Evolutionary conservation across 1,140 invertebrate species (phyloP).

Genomic region (Drosophila nebulosa): DNA sequence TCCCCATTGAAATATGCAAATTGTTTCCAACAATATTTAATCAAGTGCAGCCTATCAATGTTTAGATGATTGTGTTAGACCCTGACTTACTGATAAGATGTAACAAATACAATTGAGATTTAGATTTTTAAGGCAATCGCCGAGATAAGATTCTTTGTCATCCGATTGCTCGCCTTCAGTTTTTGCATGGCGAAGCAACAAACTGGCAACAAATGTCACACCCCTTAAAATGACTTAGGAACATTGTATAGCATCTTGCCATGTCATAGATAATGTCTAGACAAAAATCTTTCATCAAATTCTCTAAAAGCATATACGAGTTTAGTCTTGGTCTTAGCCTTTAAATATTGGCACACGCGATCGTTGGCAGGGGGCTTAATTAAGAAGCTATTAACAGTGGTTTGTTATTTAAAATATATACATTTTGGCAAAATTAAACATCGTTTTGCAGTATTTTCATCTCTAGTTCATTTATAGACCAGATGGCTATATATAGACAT

Average conservation of each 20-base stretch:
- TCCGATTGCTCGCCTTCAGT: not conserved
- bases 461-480: conserved; percentile 22
- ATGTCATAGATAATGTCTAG: conserved; percentile 37
- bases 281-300: conserved; percentile 37
- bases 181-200: not conserved
- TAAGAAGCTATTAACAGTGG: not conserved
- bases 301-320: conserved; percentile 38
- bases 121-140: conserved; percentile 24
- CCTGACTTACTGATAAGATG: conserved; percentile 25
- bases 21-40: conserved; percentile 32
- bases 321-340: conserved; percentile 37
- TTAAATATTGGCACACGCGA: conserved; percentile 41
- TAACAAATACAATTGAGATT: conserved; percentile 17
- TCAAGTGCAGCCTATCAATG: conserved; percentile 54
- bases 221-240: conserved; percentile 52
- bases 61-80: not conserved
- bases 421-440: not conserved
- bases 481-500: conserved; percentile 45
- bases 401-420: not conserved
- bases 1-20: not conserved
- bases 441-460: conserved; percentile 31
- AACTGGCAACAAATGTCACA: conserved; percentile 48
- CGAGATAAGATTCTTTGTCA: not conserved
- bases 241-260: conserved; percentile 36
- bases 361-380: conserved; percentile 3